Conservation (phyloP, 1,140 invertebrate species). For the Caenorhabditis remanei region DNA sequence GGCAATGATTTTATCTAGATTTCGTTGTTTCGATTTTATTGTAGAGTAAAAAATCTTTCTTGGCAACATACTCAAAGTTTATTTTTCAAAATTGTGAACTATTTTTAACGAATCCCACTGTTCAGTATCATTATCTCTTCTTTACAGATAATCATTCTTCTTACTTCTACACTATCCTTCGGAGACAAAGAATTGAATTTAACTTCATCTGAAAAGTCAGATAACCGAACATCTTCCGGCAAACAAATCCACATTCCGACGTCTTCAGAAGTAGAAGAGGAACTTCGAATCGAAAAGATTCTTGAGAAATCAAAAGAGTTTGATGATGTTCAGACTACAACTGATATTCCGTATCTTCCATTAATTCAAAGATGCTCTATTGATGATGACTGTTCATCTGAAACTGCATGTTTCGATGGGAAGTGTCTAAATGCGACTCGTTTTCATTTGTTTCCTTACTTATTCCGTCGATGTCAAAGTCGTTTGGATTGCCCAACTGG, state of each 20-base stretch:
- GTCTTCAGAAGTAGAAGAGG: constrained; percentile 5
- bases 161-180: background rate
- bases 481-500: constrained; percentile 31
- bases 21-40: too few relatives aligned
- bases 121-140: background rate
- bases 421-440: constrained; percentile 13
- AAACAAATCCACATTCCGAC: constrained; percentile 8
- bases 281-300: background rate
- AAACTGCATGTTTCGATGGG: constrained; percentile 8
- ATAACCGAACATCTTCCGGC: background rate
- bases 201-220: constrained; percentile 1
- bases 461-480: constrained; percentile 7
- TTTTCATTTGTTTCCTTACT: background rate
- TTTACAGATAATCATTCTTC: background rate
- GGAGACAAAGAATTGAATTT: background rate
- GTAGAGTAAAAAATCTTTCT: too few relatives aligned
- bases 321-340: background rate
- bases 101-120: too few relatives aligned
- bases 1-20: too few relatives aligned
- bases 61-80: too few relatives aligned
- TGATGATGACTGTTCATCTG: constrained; percentile 21
- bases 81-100: too few relatives aligned
- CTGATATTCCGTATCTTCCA: constrained; percentile 50
- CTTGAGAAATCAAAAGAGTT: constrained; percentile 30
- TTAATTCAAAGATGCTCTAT: constrained; percentile 27